Evolutionary conservation across 2,113 vertebrate species (phyloP), one percentile per base, ranked within the genome.

Genomic region (Sakesphorus luctuosus): DNA sequence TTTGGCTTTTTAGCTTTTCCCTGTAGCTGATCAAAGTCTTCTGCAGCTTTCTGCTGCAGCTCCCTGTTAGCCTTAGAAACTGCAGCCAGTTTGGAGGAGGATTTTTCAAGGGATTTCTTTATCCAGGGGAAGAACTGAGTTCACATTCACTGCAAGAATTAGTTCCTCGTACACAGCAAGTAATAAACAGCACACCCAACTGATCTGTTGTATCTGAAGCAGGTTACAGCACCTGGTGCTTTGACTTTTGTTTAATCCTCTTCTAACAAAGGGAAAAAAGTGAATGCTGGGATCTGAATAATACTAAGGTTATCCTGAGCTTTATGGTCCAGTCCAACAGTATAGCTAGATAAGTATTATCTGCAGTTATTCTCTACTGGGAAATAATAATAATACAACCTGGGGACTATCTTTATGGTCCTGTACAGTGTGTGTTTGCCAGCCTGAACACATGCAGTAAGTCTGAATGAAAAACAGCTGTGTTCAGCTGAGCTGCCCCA

Each of bases 91-190:
- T 96, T 95, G 68, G 56, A 89, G 50, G 90, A 97, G 58, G 94
- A 96, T 71, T 97, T 97, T 19, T 98, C 94, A 11, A 97, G 89
- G 23, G 96, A 95, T 93, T 98, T 98, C 94, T 97, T 98, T 62
- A 98, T 52, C 98, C 98, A 77, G 14, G 71, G 40, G 25, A 50
- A 84, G 47, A 88, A 58, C 26, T 28, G 40, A 53, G 33, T 43
- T 44, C 36, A 13, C 18, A 2, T 19, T 77, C 59, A 56, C 33
- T 47, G 25, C 43, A 53, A 67, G 36, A 66, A 61, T 66, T 26
- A 35, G 52, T 25, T 52, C 4, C 29, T 49, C 71, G 47, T 52
- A 13, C 33, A 20, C 11, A 63, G 59, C 35, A n/a, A 36, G 38
- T 40, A 58, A 44, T 6, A 72, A 55, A 52, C n/a, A 82, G 76